Evolutionary conservation across 2,888 invertebrate genomes (phyloP), one percentile per base, ranked within the genome.

Genomic region (Altica lythri): DNA sequence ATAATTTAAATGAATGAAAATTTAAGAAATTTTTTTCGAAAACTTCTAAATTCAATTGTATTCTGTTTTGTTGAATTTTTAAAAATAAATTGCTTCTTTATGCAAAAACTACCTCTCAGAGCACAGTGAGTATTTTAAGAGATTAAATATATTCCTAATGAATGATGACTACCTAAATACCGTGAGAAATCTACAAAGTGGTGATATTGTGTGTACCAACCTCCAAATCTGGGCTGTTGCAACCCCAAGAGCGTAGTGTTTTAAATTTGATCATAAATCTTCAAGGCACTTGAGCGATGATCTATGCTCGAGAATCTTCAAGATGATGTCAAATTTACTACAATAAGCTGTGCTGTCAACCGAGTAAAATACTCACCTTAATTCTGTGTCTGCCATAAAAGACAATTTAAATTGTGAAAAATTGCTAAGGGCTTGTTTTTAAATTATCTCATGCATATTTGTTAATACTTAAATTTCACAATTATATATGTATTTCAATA

Each of bases 91-190:
- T 10, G 9, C 34, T 8, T 16, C 6, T 34, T 16, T 34, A 34
- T 34, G 16, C 34, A 34, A 34, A 34, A 34, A 34, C 34, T 14
- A 14, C 34, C 16, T 10, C 16, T 9, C 13, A 34, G 34, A 30
- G 13, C 12, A 30, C 12, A 9, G 12, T 30, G 13, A 30, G 12
- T 30, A 30, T 30, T 12, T 34, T 2, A 8, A 8, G 4, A 32
- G 34, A 16, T 8, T 16, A 2, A 16, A 34, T 16, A 16, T 16
- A 34, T 34, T 34, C 16, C 12, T 34, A 19, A 22, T 38, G 19
- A 38, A 38, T 38, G 38, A 38, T 38, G 38, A 38, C 17, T 40
- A 22, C 22, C 22, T 40, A 40, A 40, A 40, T 13, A 40, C 40
- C 40, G 40, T 40, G 40, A 40, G 40, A 40, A 19, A 34, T 16